These are phyloP conservation scores for Hippoglossus stenolepis DNA, from an alignment of 2,113 vertebrate genomes.

Conservation along the genomic window DNA sequence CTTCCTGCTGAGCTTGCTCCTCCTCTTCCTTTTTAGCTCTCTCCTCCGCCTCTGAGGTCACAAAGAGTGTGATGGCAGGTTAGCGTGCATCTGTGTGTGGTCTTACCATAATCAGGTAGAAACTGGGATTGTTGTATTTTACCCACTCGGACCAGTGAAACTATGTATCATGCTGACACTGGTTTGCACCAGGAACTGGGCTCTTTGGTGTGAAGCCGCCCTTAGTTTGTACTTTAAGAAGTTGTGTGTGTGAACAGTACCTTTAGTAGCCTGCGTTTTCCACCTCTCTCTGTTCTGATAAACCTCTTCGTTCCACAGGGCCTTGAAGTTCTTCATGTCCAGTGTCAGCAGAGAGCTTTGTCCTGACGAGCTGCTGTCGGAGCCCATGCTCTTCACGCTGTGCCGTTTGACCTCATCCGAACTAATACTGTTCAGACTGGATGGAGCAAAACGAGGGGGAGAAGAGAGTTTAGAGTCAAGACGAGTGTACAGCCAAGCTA, in stretches of 20 bases:
- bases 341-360: constrained; percentile 90
- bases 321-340: constrained; percentile 94
- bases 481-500: too few relatives aligned
- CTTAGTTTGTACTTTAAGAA: too few relatives aligned
- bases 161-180: too few relatives aligned
- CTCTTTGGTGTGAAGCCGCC: background rate
- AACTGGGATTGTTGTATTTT: too few relatives aligned
- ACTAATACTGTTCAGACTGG: constrained; percentile 91
- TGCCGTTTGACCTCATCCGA: constrained; percentile 88
- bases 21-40: constrained; percentile 82
- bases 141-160: too few relatives aligned
- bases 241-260: constrained; percentile 70
- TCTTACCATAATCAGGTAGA: background rate
- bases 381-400: constrained; percentile 88
- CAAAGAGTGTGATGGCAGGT: constrained; percentile 11
- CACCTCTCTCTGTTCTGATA: constrained; percentile 94
- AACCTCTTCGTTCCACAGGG: constrained; percentile 93
- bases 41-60: constrained; percentile 86
- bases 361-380: constrained; percentile 89
- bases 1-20: constrained; percentile 82
- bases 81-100: background rate
- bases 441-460: background rate
- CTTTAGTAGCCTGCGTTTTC: constrained; percentile 94
- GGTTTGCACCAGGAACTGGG: too few relatives aligned
- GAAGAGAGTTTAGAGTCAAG: background rate